Evolutionary conservation across 2,113 vertebrate genomes (phyloP).

Genomic region (Porphyrio hochstetteri): DNA sequence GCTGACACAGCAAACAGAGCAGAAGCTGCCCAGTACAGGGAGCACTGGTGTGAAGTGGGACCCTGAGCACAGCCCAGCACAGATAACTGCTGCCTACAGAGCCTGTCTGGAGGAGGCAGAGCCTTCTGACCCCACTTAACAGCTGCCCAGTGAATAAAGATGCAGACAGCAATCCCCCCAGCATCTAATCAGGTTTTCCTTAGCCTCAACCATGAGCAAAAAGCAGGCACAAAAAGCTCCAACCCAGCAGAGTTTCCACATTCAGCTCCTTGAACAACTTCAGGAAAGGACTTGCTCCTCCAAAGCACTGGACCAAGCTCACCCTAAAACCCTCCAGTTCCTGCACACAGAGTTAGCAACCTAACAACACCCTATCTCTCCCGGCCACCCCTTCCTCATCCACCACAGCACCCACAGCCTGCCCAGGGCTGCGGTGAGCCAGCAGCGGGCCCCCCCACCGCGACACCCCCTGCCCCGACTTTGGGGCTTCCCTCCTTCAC

Average conservation of each 20-base stretch:
- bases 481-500: not conserved
- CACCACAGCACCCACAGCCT: not conserved
- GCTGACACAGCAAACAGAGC: accelerated
- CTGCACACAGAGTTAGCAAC: accelerated
- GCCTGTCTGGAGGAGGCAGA: not conserved
- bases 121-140: not conserved
- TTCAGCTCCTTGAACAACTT: not conserved
- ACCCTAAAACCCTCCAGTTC: not conserved
- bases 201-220: accelerated
- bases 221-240: not conserved
- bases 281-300: accelerated
- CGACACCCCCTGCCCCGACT: not conserved
- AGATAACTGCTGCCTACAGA: not conserved
- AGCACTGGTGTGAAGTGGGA: not conserved
- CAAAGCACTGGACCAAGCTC: not conserved
- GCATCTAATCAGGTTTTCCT: not conserved
- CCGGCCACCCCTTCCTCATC: not conserved
- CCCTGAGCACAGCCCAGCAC: not conserved
- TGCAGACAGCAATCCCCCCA: not conserved
- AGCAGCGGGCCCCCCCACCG: not conserved
- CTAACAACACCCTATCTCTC: not conserved
- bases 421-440: accelerated
- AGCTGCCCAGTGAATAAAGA: accelerated
- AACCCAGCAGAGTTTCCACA: not conserved
- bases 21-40: not conserved